Percentiles rank a stretch among this genome's conserved stretches.
Conservation (phyloP, 2,888 invertebrate species). For the Tetropium fuscum region DNA sequence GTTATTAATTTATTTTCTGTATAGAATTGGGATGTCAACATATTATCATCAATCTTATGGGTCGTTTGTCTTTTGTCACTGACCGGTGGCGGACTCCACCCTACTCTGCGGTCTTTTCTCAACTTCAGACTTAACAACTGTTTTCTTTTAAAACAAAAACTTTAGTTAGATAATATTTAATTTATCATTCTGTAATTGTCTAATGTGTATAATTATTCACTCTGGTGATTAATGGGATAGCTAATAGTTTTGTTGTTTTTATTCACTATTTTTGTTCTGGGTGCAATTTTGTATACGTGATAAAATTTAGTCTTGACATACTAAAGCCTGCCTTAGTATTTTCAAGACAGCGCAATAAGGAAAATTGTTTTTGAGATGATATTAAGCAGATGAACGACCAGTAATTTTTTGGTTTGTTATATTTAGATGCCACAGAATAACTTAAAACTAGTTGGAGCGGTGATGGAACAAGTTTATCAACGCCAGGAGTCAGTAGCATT, state of each 20-base stretch:
- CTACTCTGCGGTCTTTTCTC: slow-evolving; percentile 41
- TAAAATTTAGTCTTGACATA: too few relatives aligned
- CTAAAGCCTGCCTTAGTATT: too few relatives aligned
- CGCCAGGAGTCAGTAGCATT: too few relatives aligned
- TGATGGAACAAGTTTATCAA: too few relatives aligned
- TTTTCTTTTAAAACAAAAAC: slow-evolving; percentile 42
- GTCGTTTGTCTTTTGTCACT: slow-evolving; percentile 63
- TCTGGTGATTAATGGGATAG: slow-evolving; percentile 15
- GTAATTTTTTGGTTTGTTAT: too few relatives aligned
- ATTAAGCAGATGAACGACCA: too few relatives aligned
- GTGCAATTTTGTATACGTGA: too few relatives aligned
- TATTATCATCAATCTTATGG: slow-evolving; percentile 63
- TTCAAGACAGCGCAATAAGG: too few relatives aligned
- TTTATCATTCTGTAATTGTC: slow-evolving; percentile 42
- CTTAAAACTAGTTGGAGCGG: too few relatives aligned
- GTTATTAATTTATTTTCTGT: slow-evolving; percentile 63
- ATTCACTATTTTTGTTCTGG: too few relatives aligned
- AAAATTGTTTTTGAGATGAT: too few relatives aligned
- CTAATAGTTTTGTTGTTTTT: slow-evolving; percentile 18
- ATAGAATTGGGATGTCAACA: slow-evolving; percentile 60
- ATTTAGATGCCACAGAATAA: too few relatives aligned
- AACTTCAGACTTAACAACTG: slow-evolving; percentile 32
- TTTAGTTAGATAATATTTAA: slow-evolving; percentile 41
- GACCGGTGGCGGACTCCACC: slow-evolving; percentile 45
- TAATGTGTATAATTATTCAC: slow-evolving; percentile 24